A percentile compares a stretch with the other conserved stretches of the same genome.
These are phyloP conservation scores for Rhinoptilus africanus DNA, from an alignment of 2,113 vertebrate species.

Conservation along the genomic window DNA sequence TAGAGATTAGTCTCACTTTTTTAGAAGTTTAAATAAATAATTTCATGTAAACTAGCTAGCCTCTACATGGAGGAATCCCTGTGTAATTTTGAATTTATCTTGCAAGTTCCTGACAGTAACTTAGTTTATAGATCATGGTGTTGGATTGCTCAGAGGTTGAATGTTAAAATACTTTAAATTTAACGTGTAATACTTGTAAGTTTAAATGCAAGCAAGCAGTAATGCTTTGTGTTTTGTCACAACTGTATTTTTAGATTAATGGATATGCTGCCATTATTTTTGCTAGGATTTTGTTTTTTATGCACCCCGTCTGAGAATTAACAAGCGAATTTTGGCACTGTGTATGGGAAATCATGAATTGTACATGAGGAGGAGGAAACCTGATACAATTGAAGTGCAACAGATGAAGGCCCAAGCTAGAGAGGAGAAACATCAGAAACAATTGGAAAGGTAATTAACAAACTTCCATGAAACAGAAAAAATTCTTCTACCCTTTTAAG, in stretches of 20 bases:
- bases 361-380: slow-evolving; percentile 97
- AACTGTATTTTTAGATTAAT: background rate
- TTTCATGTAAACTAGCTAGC: background rate
- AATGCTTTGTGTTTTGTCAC: background rate
- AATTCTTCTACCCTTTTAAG: background rate
- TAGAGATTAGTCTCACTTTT: background rate
- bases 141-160: background rate
- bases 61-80: background rate
- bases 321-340: slow-evolving; percentile 94
- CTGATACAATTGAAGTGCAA: slow-evolving; percentile 97
- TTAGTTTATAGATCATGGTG: background rate
- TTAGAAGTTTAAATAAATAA: background rate
- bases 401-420: slow-evolving; percentile 98
- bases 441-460: slow-evolving; percentile 88
- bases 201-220: background rate
- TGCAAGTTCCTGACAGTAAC: background rate
- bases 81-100: background rate
- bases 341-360: slow-evolving; percentile 99
- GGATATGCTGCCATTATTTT: background rate
- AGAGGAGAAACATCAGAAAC: slow-evolving; percentile 98
- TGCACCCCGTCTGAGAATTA: slow-evolving; percentile 94
- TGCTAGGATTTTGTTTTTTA: slow-evolving; percentile 97
- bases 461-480: background rate
- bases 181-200: background rate
- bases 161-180: background rate